phyloP scores from a whole-genome alignment of 1,140 invertebrate genomes.

The Scaptomyza montana region DNA sequence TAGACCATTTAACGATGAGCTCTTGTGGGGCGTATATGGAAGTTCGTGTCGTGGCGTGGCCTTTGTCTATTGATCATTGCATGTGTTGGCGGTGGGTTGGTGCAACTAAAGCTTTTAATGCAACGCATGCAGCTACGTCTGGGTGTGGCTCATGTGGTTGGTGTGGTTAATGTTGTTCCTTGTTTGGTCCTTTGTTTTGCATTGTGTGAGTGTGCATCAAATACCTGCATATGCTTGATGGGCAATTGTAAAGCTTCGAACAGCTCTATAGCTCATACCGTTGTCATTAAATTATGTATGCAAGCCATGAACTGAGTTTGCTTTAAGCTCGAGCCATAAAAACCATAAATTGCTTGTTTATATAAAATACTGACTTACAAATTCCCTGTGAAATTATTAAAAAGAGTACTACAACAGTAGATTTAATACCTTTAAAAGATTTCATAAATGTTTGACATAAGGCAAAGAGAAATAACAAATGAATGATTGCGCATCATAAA shows the following conservation, averaged over 20 bases:
- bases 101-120: constrained; percentile 43
- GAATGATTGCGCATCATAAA: neutral
- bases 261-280: constrained; percentile 13
- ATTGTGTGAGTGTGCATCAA: neutral
- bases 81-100: constrained; percentile 13
- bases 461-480: neutral
- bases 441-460: neutral
- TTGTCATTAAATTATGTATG: constrained; percentile 28
- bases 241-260: constrained; percentile 18
- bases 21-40: constrained; percentile 10
- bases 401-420: too few species aligned
- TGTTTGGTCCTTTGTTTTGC: neutral
- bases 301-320: neutral
- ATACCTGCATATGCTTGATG: constrained; percentile 29
- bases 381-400: neutral
- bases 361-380: neutral
- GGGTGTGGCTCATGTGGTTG: constrained; percentile 9
- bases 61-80: constrained; percentile 26
- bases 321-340: neutral
- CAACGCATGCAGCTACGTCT: constrained; percentile 19
- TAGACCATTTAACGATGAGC: constrained; percentile 17
- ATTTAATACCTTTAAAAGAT: neutral
- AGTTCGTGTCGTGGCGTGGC: constrained; percentile 1
- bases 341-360: neutral
- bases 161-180: neutral